Conservation (phyloP, 1,140 invertebrate genomes). For the Drosophila sturtevanti region DNA sequence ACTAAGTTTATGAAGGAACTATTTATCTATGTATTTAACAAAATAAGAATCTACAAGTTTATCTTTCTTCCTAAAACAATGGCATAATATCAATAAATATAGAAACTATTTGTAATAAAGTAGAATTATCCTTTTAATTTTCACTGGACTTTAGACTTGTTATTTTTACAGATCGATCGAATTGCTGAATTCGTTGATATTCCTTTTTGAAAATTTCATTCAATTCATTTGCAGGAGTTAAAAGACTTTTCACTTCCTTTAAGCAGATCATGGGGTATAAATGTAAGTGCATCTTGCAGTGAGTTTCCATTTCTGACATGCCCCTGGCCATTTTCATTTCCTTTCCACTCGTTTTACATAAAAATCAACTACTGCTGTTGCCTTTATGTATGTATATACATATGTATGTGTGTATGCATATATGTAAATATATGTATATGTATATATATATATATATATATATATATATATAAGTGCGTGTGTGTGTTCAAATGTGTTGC, state of each 20-base stretch:
- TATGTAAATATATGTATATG: not conserved
- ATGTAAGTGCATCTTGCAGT: not conserved
- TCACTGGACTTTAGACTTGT: no score
- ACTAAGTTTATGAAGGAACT: no score
- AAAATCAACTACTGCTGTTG: slow-evolving; percentile 58
- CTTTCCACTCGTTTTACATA: slow-evolving; percentile 42
- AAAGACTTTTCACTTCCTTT: not conserved
- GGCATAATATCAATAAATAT: no score
- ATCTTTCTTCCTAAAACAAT: no score
- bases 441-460: not conserved
- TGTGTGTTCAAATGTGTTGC: slow-evolving; percentile 19
- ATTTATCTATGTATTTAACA: no score
- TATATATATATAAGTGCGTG: not conserved
- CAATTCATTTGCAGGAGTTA: not conserved
- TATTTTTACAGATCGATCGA: not conserved
- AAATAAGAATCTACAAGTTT: no score
- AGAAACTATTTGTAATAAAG: no score
- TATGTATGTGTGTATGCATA: not conserved
- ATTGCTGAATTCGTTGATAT: not conserved
- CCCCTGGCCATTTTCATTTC: slow-evolving; percentile 45
- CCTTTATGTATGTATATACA: slow-evolving; percentile 9
- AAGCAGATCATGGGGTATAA: not conserved
- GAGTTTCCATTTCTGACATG: not conserved
- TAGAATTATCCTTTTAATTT: no score
- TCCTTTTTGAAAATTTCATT: not conserved